Conservation (phyloP, 2,888 invertebrate species). For the Parnassius apollo region DNA sequence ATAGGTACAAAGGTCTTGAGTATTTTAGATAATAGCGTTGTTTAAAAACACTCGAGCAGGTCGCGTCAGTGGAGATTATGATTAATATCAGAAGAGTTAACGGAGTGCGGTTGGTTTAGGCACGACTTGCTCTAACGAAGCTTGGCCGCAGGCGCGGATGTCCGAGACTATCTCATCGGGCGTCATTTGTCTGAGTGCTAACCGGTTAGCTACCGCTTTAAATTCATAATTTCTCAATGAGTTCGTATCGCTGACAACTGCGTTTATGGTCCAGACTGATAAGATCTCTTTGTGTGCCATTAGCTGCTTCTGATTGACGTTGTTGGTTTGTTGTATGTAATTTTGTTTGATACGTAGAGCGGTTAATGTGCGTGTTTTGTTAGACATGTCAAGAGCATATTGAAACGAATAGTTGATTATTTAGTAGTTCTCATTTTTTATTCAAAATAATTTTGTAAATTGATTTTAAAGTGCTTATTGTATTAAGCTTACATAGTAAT, state of each 20-base stretch:
- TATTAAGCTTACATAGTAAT: neutral
- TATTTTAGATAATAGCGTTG: slow-evolving; percentile 65
- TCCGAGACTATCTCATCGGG: slow-evolving; percentile 46
- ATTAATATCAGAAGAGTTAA: slow-evolving; percentile 72
- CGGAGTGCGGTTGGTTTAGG: slow-evolving; percentile 43
- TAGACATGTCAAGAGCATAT: slow-evolving; percentile 51
- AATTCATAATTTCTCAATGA: slow-evolving; percentile 68
- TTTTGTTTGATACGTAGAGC: slow-evolving; percentile 77
- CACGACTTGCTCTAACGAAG: slow-evolving; percentile 34
- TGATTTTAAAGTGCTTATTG: slow-evolving; percentile 10
- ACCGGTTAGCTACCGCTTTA: slow-evolving; percentile 51
- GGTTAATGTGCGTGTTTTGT: slow-evolving; percentile 50
- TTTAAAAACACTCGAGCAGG: slow-evolving; percentile 71
- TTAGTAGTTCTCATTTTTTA: slow-evolving; percentile 38
- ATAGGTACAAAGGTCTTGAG: slow-evolving; percentile 18
- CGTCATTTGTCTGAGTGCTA: slow-evolving; percentile 57
- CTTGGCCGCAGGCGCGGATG: slow-evolving; percentile 46
- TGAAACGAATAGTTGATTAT: slow-evolving; percentile 54
- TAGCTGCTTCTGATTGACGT: slow-evolving; percentile 78
- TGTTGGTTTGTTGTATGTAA: slow-evolving; percentile 75
- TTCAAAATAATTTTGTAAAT: slow-evolving; percentile 30
- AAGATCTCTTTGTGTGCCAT: slow-evolving; percentile 71
- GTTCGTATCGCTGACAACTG: slow-evolving; percentile 70
- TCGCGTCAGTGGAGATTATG: slow-evolving; percentile 73
- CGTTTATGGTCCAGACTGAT: slow-evolving; percentile 65